A percentile compares a stretch with the other conserved stretches of the same genome.
Evolutionary conservation across 2,888 invertebrate genomes (phyloP).

Genomic region (Molanna angustata): DNA sequence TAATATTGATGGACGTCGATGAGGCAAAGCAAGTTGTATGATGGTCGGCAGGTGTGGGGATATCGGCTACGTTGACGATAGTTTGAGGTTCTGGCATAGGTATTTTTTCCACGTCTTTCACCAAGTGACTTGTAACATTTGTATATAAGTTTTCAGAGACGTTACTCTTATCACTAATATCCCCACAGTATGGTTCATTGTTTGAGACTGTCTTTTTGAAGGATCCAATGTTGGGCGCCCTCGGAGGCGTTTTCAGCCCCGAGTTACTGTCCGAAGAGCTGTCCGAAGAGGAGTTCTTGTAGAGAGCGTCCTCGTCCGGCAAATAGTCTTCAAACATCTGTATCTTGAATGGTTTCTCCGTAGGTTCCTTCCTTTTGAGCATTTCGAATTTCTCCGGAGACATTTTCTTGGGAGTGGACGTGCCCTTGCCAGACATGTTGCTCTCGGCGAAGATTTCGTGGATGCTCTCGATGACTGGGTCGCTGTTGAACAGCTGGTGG

Average conservation of each 20-base stretch:
- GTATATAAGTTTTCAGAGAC: too few species aligned
- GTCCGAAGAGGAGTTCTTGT: conserved; percentile 38
- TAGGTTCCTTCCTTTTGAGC: not conserved
- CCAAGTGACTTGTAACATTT: too few species aligned
- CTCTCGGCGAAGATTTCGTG: conserved; percentile 34
- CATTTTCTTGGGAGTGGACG: not conserved
- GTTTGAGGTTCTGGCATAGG: too few species aligned
- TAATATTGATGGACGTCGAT: too few species aligned
- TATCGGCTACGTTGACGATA: too few species aligned
- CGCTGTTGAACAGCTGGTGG: conserved; percentile 44
- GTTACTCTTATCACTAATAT: too few species aligned
- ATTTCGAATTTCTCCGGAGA: not conserved
- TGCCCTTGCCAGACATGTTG: not conserved
- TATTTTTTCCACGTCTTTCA: too few species aligned
- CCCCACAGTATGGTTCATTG: too few species aligned
- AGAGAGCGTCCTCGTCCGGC: conserved; percentile 52
- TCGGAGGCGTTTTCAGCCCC: conserved; percentile 17
- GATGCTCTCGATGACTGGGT: conserved; percentile 41
- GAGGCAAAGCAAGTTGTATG: too few species aligned
- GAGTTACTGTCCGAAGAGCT: conserved; percentile 2
- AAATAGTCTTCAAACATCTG: conserved; percentile 42
- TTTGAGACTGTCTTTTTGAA: too few species aligned
- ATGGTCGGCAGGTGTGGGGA: too few species aligned
- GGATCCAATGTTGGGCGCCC: conserved; percentile 24
- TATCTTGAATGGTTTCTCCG: conserved; percentile 32